Evolutionary conservation across 2,113 vertebrate species (phyloP), one percentile per base, ranked within the genome.

Genomic region (Cygnus atratus): DNA sequence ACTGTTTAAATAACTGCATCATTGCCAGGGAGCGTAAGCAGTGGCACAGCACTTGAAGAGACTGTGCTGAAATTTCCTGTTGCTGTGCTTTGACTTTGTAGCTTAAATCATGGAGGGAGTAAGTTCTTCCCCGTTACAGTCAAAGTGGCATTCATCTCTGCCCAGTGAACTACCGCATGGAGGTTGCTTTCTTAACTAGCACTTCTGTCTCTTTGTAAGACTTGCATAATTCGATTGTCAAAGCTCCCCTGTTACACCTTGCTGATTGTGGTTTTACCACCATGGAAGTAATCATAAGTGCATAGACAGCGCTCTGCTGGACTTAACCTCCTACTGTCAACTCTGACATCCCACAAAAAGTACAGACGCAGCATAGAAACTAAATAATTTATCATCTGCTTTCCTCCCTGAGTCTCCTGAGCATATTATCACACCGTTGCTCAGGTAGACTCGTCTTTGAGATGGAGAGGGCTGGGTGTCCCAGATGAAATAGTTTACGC

Each of bases 11-110:
- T 46, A 78, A 39, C 41, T 3, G 14, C 20, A 6, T 58, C 2
- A 1, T n/a, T 50, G 44, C 55, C 17, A 1, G 35, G 44, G 46
- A 54, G 33, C 0, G 0, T 52, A 35, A 66, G 12, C 58, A 13
- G 13, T 44, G 22, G 54, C 46, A 33, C 55, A 9, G 13, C 5
- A 2, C 37, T 62, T 54, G 43, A 65, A 72, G 88, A 83, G 28
- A 18, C 54, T 83, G 61, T n/a, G 3, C 16, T 83, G 35, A 39
- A 28, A 70, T n/a, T 70, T 39, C 19, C 37, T 74, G 6, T 57
- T 72, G 75, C 72, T 19, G 54, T 44, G 8, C 24, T 71, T 87
- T 24, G 18, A 71, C 24, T 62, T 62, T 48, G 16, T 33, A 8
- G 29, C 79, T 83, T 92, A 48, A 79, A 44, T 83, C 43, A 24